phyloP scores from a whole-genome alignment of 2,113 vertebrate species.

The Takifugu bimaculatus region DNA sequence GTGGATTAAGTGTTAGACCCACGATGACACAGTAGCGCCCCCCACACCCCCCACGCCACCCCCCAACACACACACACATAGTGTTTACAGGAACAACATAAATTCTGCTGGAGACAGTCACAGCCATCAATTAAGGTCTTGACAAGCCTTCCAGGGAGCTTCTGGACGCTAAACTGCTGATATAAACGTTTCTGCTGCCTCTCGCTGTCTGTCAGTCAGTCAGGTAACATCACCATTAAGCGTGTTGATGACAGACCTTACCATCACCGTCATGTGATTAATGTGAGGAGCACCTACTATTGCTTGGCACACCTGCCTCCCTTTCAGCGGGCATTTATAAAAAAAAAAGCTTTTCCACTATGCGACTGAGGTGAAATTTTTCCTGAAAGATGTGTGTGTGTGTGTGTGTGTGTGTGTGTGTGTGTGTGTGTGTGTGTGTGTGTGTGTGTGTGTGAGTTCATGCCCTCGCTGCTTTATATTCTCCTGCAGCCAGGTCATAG shows the following conservation, averaged over 20 bases:
- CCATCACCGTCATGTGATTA: conserved; percentile 31
- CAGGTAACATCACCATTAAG: conserved; percentile 50
- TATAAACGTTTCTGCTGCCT: conserved; percentile 21
- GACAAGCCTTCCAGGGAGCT: conserved; percentile 19
- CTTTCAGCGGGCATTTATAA: conserved; percentile 23
- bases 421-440: background rate
- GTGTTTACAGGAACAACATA: conserved; percentile 14
- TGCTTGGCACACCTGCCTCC: conserved; percentile 11
- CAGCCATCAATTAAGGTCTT: conserved; percentile 19
- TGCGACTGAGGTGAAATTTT: conserved; percentile 11
- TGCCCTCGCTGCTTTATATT: conserved; percentile 36
- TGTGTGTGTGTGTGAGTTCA: background rate
- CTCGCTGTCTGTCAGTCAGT: conserved; percentile 33
- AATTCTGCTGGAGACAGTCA: conserved; percentile 19
- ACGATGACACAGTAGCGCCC: background rate
- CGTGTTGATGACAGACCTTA: conserved; percentile 30
- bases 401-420: no score
- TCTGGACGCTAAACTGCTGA: conserved; percentile 44
- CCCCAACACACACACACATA: background rate
- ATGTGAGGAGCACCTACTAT: conserved; percentile 27
- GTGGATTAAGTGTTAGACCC: conserved; percentile 1
- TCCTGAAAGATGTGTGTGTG: background rate
- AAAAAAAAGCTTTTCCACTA: background rate
- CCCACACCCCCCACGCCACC: background rate
- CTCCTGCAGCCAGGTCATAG: conserved; percentile 12